A percentile compares a stretch with the other conserved stretches of the same genome.
Conservation (phyloP, 2,888 invertebrate genomes). For the Catocala fraxini region DNA sequence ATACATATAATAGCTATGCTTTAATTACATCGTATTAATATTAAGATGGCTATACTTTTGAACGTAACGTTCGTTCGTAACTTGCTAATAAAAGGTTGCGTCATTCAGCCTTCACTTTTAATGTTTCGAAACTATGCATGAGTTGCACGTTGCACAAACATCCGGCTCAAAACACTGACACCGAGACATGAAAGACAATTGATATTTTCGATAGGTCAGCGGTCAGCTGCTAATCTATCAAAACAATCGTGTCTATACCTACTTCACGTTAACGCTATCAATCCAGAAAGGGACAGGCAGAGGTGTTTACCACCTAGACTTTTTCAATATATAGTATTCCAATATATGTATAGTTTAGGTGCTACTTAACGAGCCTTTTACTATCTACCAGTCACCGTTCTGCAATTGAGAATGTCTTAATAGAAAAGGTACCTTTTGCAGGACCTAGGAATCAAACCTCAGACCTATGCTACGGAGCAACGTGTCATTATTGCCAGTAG, state of each 20-base stretch:
- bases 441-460: too few species aligned
- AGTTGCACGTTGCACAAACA: conserved; percentile 82
- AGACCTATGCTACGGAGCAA: too few species aligned
- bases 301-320: too few species aligned
- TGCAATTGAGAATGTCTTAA: too few species aligned
- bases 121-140: conserved; percentile 79
- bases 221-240: conserved; percentile 20
- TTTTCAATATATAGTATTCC: too few species aligned
- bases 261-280: not conserved
- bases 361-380: too few species aligned
- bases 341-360: too few species aligned
- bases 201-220: conserved; percentile 53
- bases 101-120: conserved; percentile 81
- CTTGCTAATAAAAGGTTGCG: conserved; percentile 78
- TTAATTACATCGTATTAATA: conserved; percentile 3
- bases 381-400: too few species aligned
- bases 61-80: conserved; percentile 66
- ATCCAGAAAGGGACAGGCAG: too few species aligned
- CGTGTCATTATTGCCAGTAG: too few species aligned
- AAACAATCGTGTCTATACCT: conserved; percentile 3
- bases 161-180: conserved; percentile 70
- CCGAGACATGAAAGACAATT: conserved; percentile 56
- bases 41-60: conserved; percentile 61
- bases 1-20: too few species aligned
- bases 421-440: too few species aligned